Evolutionary conservation across 2,113 vertebrate genomes (phyloP).

Genomic region (Protomyctophum bolini): DNA sequence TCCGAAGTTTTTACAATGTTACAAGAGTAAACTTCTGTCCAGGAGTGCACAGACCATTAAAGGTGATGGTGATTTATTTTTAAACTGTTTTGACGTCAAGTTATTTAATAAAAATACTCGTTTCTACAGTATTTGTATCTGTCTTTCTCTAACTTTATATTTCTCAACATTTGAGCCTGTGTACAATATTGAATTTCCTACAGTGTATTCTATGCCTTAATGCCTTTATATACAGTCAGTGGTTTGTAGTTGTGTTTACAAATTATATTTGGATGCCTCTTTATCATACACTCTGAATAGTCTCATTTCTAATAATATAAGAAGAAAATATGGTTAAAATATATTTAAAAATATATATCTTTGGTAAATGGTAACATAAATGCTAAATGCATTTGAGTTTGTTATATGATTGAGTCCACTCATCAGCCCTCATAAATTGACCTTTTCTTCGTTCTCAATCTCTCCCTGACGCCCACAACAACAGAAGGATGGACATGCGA

Average conservation of each 20-base stretch:
- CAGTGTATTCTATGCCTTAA: too few species aligned
- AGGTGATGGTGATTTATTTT: neutral
- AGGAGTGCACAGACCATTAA: constrained; percentile 2
- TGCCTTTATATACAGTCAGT: too few species aligned
- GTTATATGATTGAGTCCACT: too few species aligned
- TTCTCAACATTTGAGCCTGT: neutral
- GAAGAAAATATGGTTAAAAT: too few species aligned
- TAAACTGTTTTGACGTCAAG: neutral
- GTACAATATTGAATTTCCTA: too few species aligned
- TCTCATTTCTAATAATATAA: too few species aligned
- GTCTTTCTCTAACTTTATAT: neutral
- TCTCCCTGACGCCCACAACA: constrained; percentile 21
- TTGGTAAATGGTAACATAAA: too few species aligned
- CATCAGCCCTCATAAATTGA: neutral
- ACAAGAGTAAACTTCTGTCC: neutral
- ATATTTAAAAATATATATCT: neutral
- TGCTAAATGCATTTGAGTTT: too few species aligned
- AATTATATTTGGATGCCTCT: too few species aligned
- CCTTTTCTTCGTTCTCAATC: neutral
- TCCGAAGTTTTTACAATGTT: constrained; percentile 7
- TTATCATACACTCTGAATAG: too few species aligned
- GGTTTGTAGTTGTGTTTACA: too few species aligned
- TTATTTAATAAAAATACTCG: neutral
- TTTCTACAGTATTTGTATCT: neutral
- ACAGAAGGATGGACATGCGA: constrained; percentile 44